Conservation (phyloP, 2,888 invertebrate species). For the Drosophila ustulata region DNA sequence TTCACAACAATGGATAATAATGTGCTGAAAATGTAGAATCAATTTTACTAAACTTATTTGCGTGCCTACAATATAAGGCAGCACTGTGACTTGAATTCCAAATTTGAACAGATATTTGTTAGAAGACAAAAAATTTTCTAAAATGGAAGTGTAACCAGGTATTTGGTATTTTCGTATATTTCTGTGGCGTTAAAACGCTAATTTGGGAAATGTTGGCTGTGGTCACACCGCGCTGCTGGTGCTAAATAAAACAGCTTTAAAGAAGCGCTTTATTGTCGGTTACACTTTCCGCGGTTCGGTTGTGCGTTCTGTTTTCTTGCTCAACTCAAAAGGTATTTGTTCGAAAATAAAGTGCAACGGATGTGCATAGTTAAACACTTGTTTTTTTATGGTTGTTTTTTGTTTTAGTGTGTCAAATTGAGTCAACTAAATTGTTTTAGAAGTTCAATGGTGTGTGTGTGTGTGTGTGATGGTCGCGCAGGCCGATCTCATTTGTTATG, state of each 20-base stretch:
- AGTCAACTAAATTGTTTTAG: constrained; percentile 6
- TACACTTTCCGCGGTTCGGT: constrained; percentile 54
- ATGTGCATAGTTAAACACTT: constrained; percentile 27
- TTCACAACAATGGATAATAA: too few relatives aligned
- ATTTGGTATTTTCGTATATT: too few relatives aligned
- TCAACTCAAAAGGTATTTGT: constrained; percentile 34
- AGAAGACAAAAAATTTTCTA: too few relatives aligned
- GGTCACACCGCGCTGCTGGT: too few relatives aligned
- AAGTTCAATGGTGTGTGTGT: not conserved
- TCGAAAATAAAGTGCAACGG: constrained; percentile 42
- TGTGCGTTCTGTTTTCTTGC: constrained; percentile 34
- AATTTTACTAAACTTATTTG: too few relatives aligned
- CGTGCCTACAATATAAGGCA: too few relatives aligned
- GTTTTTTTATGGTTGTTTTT: not conserved
- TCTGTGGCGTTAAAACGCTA: not conserved
- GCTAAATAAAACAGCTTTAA: too few relatives aligned
- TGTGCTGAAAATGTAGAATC: too few relatives aligned
- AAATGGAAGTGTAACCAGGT: too few relatives aligned
- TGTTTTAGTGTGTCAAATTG: constrained; percentile 15
- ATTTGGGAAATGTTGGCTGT: not conserved
- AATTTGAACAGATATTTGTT: too few relatives aligned
- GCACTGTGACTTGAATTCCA: too few relatives aligned
- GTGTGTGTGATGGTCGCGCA: constrained; percentile 10
- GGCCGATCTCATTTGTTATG: constrained; percentile 26
- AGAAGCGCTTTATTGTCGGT: constrained; percentile 30